A percentile compares a stretch with the other conserved stretches of the same genome.
Evolutionary conservation across 2,113 vertebrate genomes (phyloP).

Genomic region (Istiophorus platypterus): DNA sequence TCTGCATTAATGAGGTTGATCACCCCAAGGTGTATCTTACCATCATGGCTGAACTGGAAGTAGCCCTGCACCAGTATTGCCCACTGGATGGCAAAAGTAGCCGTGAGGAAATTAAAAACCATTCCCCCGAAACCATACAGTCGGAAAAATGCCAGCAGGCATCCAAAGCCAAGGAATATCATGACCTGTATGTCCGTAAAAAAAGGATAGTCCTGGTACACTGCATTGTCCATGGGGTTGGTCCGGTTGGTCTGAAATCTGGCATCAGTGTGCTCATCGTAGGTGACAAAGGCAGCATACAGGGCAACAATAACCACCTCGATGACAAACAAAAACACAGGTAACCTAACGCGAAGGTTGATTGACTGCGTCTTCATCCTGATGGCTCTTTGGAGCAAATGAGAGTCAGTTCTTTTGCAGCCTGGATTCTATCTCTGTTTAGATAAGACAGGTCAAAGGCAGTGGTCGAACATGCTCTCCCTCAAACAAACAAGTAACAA

Average conservation of each 20-base stretch:
- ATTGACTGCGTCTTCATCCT: constrained; percentile 70
- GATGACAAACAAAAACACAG: constrained; percentile 80
- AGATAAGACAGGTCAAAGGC: constrained; percentile 61
- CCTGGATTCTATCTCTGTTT: constrained; percentile 30
- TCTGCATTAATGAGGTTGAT: constrained; percentile 86
- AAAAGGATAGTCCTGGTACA: constrained; percentile 84
- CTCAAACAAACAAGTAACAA: constrained; percentile 6
- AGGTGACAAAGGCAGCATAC: constrained; percentile 85
- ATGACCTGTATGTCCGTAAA: constrained; percentile 90
- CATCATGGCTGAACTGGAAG: constrained; percentile 80
- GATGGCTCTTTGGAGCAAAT: constrained; percentile 40
- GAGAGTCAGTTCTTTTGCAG: constrained; percentile 24
- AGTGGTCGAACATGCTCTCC: constrained; percentile 6
- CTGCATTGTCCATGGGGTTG: constrained; percentile 68
- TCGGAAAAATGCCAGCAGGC: constrained; percentile 87
- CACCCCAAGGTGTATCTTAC: constrained; percentile 85
- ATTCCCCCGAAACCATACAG: constrained; percentile 86
- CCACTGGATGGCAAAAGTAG: constrained; percentile 89
- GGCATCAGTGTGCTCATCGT: constrained; percentile 77
- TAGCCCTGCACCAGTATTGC: constrained; percentile 87
- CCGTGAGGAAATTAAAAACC: constrained; percentile 88
- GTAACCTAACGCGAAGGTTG: constrained; percentile 74
- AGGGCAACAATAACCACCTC: constrained; percentile 82
- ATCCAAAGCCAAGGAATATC: constrained; percentile 89
- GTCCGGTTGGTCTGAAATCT: constrained; percentile 68